Conservation (phyloP, 2,797 vertebrate genomes). For the Chiloscyllium punctatum region DNA sequence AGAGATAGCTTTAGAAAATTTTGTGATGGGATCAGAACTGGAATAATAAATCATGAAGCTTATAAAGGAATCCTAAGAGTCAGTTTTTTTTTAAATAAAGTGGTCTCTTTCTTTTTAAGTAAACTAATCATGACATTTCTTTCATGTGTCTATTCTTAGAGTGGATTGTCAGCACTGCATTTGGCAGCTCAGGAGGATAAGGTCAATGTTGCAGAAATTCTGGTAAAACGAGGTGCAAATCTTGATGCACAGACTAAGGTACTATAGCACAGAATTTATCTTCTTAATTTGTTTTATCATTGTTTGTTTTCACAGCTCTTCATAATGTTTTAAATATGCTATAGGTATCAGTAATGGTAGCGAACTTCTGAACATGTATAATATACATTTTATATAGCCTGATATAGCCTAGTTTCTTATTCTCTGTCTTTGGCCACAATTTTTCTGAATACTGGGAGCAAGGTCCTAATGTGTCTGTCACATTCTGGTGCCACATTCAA, state of each 20-base stretch:
- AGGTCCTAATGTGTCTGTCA: neutral
- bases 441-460: neutral
- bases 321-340: neutral
- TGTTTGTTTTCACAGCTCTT: neutral
- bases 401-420: neutral
- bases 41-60: neutral
- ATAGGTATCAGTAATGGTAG: neutral
- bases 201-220: constrained; percentile 78
- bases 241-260: constrained; percentile 97
- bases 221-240: constrained; percentile 71
- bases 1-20: neutral
- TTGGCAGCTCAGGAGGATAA: constrained; percentile 93
- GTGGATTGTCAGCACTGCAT: constrained; percentile 86
- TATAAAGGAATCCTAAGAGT: neutral
- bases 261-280: constrained; percentile 38
- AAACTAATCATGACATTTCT: neutral
- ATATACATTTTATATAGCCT: neutral
- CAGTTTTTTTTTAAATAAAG: neutral
- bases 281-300: neutral
- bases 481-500: neutral
- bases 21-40: neutral
- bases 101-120: neutral
- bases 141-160: constrained; percentile 56
- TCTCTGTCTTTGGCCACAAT: neutral
- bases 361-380: neutral